These are phyloP conservation scores for Megamerina dolium DNA, from an alignment of 2,888 invertebrate species.

Conservation along the genomic window DNA sequence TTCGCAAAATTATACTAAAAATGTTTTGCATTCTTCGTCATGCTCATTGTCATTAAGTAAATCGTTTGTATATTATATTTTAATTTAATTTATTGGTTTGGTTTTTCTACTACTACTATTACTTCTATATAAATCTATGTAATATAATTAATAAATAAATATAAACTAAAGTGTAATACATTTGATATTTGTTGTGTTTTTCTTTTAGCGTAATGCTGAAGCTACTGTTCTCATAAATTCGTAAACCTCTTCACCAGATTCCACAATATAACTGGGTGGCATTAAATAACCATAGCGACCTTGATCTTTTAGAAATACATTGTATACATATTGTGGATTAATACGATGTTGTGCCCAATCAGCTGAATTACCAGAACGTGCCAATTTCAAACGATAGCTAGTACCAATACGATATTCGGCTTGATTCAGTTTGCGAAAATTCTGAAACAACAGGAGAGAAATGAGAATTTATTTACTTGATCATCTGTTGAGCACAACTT, in stretches of 20 bases:
- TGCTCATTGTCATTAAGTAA: too few relatives aligned
- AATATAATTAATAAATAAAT: too few relatives aligned
- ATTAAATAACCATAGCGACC: slow-evolving; percentile 45
- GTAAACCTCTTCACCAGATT: slow-evolving; percentile 41
- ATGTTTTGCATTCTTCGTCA: too few relatives aligned
- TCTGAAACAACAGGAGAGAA: slow-evolving; percentile 18
- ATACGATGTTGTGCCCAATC: slow-evolving; percentile 42
- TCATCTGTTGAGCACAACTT: slow-evolving; percentile 1
- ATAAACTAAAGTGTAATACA: too few relatives aligned
- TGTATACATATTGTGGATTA: slow-evolving; percentile 39
- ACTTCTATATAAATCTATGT: too few relatives aligned
- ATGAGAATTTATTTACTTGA: background rate
- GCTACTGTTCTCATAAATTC: slow-evolving; percentile 41
- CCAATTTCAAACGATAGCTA: slow-evolving; percentile 39
- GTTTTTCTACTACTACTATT: too few relatives aligned
- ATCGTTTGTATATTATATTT: too few relatives aligned
- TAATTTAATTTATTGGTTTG: too few relatives aligned
- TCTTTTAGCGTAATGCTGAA: slow-evolving; percentile 26
- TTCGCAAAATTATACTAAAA: too few relatives aligned
- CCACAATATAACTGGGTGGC: slow-evolving; percentile 42
- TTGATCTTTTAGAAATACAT: slow-evolving; percentile 41
- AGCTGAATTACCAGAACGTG: slow-evolving; percentile 41
- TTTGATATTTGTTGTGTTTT: too few relatives aligned
- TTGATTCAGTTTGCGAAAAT: slow-evolving; percentile 35
- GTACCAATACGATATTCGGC: slow-evolving; percentile 41